phyloP scores from a whole-genome alignment of 1,140 invertebrate species.

The Diplogasteroides magnus region DNA sequence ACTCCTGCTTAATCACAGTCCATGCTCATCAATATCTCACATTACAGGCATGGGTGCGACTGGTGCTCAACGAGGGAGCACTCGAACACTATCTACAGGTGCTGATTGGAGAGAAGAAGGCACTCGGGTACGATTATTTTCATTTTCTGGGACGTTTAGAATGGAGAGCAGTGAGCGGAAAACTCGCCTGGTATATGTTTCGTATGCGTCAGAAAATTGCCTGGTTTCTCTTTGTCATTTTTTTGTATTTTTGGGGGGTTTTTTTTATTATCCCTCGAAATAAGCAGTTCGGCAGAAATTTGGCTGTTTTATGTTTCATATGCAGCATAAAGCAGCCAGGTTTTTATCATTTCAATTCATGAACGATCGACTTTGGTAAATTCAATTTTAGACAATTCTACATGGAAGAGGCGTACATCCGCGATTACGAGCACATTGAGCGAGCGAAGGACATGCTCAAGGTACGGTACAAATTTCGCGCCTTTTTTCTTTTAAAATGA shows the following conservation, averaged over 20 bases:
- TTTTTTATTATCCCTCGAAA: no score
- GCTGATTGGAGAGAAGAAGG: conserved; percentile 14
- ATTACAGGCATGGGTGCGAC: conserved; percentile 48
- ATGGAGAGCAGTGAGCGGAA: no score
- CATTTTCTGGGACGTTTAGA: background rate
- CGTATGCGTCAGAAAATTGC: background rate
- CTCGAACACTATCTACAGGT: conserved; percentile 31
- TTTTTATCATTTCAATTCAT: no score
- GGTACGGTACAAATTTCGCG: conserved; percentile 15
- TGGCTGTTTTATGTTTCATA: no score
- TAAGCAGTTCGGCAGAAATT: no score
- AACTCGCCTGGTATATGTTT: background rate
- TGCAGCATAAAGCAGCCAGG: no score
- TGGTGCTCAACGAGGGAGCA: conserved; percentile 46
- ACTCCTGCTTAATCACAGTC: conserved; percentile 2
- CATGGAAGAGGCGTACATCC: conserved; percentile 39
- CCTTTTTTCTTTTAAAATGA: conserved; percentile 15
- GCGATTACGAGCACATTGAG: conserved; percentile 43
- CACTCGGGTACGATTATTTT: conserved; percentile 22
- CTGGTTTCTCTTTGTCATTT: background rate
- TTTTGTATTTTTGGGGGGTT: background rate
- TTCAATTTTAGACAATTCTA: conserved; percentile 52
- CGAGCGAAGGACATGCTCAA: conserved; percentile 39
- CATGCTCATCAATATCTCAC: conserved; percentile 8
- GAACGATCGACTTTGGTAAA: no score